Conservation (phyloP, 2,797 vertebrate species). For the Sus cebifrons region DNA sequence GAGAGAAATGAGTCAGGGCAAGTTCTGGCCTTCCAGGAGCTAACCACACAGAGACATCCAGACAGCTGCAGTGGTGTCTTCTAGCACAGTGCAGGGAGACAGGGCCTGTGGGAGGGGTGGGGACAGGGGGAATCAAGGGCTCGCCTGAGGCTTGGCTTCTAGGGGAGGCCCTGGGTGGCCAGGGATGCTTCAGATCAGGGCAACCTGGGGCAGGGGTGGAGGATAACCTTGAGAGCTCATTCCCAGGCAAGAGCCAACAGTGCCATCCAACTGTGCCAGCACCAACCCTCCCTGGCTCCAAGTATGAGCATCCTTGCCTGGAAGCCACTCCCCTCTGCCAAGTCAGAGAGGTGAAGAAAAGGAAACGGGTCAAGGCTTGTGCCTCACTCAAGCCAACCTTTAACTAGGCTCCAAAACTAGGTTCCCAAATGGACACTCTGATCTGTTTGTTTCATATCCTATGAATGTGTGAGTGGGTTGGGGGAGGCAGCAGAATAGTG, state of each 20-base stretch:
- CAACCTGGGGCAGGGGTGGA: not conserved
- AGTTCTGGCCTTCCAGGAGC: not conserved
- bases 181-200: not conserved
- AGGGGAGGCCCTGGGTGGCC: not conserved
- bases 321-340: not conserved
- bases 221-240: not conserved
- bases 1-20: not conserved
- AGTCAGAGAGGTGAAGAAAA: not conserved
- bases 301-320: not conserved
- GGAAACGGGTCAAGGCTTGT: not conserved
- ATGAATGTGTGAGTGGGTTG: not conserved
- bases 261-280: not conserved
- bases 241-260: not conserved
- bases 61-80: not conserved
- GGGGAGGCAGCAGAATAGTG: not conserved
- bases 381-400: not conserved
- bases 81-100: not conserved
- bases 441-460: slow-evolving; percentile 12
- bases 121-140: not conserved
- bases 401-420: not conserved
- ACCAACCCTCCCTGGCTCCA: not conserved
- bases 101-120: not conserved
- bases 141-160: not conserved
- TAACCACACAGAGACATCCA: not conserved
- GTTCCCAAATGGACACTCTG: not conserved